Conservation (phyloP, 1,140 invertebrate genomes). For the Aricia agestis region DNA sequence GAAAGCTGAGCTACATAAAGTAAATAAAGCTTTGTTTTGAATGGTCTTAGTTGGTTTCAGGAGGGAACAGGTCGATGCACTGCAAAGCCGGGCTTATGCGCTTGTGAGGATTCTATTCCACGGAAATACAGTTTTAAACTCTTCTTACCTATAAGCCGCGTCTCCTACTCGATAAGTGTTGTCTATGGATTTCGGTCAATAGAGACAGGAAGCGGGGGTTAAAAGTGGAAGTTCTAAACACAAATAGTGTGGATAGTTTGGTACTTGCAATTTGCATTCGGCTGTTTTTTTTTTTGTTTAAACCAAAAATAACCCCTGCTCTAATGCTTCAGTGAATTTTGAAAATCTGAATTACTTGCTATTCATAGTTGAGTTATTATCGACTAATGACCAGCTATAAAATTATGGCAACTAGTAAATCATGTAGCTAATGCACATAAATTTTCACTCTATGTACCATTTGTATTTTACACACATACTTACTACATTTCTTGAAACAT, state of each 20-base stretch:
- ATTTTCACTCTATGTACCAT: neutral
- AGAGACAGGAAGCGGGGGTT: neutral
- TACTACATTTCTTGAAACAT: neutral
- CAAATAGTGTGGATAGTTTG: neutral
- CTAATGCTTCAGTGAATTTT: neutral
- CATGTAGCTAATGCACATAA: neutral
- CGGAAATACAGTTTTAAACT: slow-evolving; percentile 74
- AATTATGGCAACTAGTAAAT: neutral
- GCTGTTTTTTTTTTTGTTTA: too few relatives aligned
- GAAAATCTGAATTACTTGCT: neutral
- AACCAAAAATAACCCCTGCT: too few relatives aligned
- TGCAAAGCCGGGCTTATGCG: slow-evolving; percentile 71
- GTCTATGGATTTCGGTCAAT: neutral
- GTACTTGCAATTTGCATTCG: too few relatives aligned
- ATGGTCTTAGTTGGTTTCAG: slow-evolving; percentile 58
- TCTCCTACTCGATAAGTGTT: neutral
- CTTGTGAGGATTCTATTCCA: slow-evolving; percentile 75
- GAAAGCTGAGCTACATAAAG: slow-evolving; percentile 36
- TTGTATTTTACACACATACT: neutral
- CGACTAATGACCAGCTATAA: neutral
- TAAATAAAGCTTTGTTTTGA: slow-evolving; percentile 59
- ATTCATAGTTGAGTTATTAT: neutral
- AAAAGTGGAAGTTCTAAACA: neutral
- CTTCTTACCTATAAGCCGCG: neutral
- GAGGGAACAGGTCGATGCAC: slow-evolving; percentile 65